These are phyloP conservation scores for Gallinago jamesoni DNA, from an alignment of 2,113 vertebrate genomes.

Conservation along the genomic window DNA sequence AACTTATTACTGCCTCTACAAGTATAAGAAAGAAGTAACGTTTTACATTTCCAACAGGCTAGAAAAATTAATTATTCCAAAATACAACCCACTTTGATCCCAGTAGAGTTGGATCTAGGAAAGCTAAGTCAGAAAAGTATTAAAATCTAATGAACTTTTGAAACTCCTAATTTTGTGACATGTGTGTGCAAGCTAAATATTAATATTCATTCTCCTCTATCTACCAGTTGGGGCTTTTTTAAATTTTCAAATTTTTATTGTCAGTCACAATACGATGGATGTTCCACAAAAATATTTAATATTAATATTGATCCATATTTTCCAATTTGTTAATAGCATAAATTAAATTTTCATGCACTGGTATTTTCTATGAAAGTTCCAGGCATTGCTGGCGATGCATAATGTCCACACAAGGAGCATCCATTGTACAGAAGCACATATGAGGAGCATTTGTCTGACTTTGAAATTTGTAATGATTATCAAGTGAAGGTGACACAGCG, in stretches of 20 bases:
- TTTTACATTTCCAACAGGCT: not conserved
- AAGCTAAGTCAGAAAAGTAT: not conserved
- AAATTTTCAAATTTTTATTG: not conserved
- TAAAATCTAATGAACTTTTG: not conserved
- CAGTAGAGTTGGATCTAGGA: not conserved
- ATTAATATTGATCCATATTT: not conserved
- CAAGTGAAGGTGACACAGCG: not conserved
- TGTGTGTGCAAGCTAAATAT: not conserved
- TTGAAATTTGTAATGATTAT: not conserved
- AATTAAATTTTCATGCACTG: not conserved
- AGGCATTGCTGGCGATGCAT: not conserved
- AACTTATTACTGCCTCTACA: not conserved
- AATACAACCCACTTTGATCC: not conserved
- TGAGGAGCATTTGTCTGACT: not conserved
- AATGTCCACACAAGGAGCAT: not conserved
- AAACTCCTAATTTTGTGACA: not conserved
- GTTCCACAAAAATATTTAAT: not conserved
- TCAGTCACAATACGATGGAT: not conserved
- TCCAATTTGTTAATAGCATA: not conserved
- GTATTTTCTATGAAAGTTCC: not conserved
- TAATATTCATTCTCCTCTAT: not conserved
- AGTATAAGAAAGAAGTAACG: not conserved
- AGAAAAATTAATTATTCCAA: not conserved
- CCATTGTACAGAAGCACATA: not conserved
- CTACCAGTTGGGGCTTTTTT: not conserved